These are phyloP conservation scores for Microvelia longipes DNA, from an alignment of 1,140 invertebrate species.

Conservation along the genomic window DNA sequence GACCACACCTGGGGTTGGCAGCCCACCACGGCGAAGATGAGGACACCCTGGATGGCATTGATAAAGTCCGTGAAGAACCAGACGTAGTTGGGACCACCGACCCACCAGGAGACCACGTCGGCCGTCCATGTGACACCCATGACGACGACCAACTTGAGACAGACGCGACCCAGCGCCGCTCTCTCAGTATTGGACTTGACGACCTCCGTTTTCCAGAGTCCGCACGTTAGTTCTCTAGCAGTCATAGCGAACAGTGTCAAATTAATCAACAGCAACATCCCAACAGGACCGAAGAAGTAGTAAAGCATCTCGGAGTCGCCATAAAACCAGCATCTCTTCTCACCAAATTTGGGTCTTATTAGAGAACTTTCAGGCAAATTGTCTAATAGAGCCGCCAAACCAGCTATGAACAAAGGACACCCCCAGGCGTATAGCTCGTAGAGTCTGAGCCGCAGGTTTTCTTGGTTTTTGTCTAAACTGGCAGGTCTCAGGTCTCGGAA, in stretches of 20 bases:
- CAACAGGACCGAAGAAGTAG: slow-evolving; percentile 68
- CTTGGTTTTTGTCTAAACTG: slow-evolving; percentile 64
- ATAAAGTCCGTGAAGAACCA: slow-evolving; percentile 52
- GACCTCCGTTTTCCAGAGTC: slow-evolving; percentile 69
- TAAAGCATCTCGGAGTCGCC: slow-evolving; percentile 62
- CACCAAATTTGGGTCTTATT: slow-evolving; percentile 50
- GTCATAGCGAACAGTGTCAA: slow-evolving; percentile 61
- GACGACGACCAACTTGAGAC: slow-evolving; percentile 66
- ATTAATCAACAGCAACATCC: slow-evolving; percentile 55
- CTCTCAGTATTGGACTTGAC: slow-evolving; percentile 73
- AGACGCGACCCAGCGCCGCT: slow-evolving; percentile 57
- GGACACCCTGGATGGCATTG: slow-evolving; percentile 70
- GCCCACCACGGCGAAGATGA: slow-evolving; percentile 75
- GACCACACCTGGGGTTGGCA: slow-evolving; percentile 62
- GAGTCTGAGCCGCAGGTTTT: slow-evolving; percentile 51
- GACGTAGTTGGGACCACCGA: slow-evolving; percentile 55
- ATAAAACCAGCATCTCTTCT: slow-evolving; percentile 62
- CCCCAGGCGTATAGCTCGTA: slow-evolving; percentile 71
- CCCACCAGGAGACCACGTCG: slow-evolving; percentile 57
- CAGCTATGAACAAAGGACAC: slow-evolving; percentile 52
- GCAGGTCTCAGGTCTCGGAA: slow-evolving; percentile 70
- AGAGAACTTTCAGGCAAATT: slow-evolving; percentile 42
- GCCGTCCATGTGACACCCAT: slow-evolving; percentile 74
- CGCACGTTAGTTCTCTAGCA: slow-evolving; percentile 66
- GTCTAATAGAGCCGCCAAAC: slow-evolving; percentile 51